Evolutionary conservation across 2,797 vertebrate genomes (phyloP), one percentile per base, ranked within the genome.

Genomic region (Loriculus beryllinus): DNA sequence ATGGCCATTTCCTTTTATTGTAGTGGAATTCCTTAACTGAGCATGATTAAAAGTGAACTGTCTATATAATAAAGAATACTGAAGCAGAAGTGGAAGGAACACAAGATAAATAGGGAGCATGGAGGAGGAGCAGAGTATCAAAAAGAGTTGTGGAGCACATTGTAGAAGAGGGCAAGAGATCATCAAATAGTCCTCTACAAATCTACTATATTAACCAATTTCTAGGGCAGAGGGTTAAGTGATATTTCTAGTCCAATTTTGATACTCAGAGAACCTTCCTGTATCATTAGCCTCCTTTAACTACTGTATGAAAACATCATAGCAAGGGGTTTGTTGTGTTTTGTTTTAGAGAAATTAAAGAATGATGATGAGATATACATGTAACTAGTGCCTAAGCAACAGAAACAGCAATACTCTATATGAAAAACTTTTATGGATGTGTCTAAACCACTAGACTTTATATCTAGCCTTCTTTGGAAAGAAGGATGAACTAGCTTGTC

Each of bases 401-500:
- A 45, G 47, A 82, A 95, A 77, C 25, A 92, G 63, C 42, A 63
- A 22, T 87, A 80, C 74, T 90, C 76, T 76, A 69, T 51, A 84
- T 0, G 3, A 91, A 92, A 95, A 97, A 86, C 68, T 95, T 93
- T 68, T 47, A 74, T 59, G 90, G 95, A 92, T 90, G 74, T 88
- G 82, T 96, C 81, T 91, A 91, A 92, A 89, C 87, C 33, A 43
- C 54, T 62, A 62, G 81, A 93, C 83, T 96, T 96, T 93, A 60
- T 87, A 65, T 90, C 85, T 77, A 90, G 88, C 63, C 57, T 78
- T 88, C 93, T 92, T 95, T 92, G 92, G 95, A 88, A 88, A 94
- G 92, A 94, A 86, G 83, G 93, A 91, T 95, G 96, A 97, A 95
- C 95, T 93, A 92, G 82, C 80, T 94, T 95, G 93, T 91, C 93